Evolutionary conservation across 2,113 vertebrate species (phyloP).

Genomic region (Hucho hucho): DNA sequence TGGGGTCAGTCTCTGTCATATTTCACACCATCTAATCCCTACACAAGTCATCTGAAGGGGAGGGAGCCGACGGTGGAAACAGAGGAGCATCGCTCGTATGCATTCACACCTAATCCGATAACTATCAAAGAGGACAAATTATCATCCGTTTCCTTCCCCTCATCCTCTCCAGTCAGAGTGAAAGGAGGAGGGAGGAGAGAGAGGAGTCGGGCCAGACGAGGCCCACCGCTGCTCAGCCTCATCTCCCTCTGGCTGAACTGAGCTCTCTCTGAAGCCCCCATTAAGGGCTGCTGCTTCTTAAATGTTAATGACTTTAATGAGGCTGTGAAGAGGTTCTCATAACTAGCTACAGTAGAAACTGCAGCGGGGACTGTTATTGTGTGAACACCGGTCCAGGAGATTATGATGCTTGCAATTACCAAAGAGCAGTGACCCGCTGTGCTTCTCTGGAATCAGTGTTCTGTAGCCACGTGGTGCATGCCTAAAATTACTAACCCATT

Average conservation of each 20-base stretch:
- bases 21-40: too few species aligned
- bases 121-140: too few species aligned
- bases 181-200: too few species aligned
- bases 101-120: too few species aligned
- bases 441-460: background rate
- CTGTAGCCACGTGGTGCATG: too few species aligned
- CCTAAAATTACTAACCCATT: too few species aligned
- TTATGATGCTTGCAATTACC: background rate
- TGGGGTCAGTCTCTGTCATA: too few species aligned
- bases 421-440: background rate
- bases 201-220: too few species aligned
- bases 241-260: background rate
- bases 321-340: background rate
- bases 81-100: too few species aligned
- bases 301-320: conserved; percentile 38
- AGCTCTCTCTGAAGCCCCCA: conserved; percentile 8
- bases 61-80: too few species aligned
- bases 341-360: background rate
- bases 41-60: too few species aligned
- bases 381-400: background rate
- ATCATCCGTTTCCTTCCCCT: background rate
- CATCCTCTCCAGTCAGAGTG: background rate
- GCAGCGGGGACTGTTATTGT: background rate
- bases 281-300: conserved; percentile 14
- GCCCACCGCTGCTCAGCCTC: background rate